Percentiles rank a stretch among this genome's conserved stretches.
phyloP scores from a whole-genome alignment of 92 coral and sea anemone genomes.

The Heliopora coerulea region DNA sequence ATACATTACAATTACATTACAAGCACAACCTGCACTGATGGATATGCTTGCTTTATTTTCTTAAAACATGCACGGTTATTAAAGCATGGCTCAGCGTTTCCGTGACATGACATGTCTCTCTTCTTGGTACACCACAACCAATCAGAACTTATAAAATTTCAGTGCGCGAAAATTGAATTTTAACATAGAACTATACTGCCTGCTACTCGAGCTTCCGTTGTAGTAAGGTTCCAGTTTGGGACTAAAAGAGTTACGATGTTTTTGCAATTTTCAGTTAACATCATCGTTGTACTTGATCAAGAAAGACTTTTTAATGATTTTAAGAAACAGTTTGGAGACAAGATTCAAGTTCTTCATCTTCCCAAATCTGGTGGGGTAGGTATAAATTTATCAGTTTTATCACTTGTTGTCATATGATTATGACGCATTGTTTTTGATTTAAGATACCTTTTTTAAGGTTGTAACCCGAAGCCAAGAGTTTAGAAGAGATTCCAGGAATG shows the following conservation, averaged over 20 bases:
- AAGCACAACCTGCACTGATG: too few species aligned
- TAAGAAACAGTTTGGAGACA: conserved; percentile 83
- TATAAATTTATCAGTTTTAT: not conserved
- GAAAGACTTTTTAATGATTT: conserved; percentile 94
- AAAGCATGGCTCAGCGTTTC: too few species aligned
- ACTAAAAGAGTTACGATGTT: not conserved
- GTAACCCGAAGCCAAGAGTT: conserved; percentile 83
- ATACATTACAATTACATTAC: too few species aligned
- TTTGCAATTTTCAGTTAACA: conserved; percentile 61
- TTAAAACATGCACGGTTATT: too few species aligned
- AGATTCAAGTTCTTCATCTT: conserved; percentile 85
- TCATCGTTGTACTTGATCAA: conserved; percentile 95
- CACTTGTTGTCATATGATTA: not conserved
- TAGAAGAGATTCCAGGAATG: conserved; percentile 73
- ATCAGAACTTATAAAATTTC: too few species aligned
- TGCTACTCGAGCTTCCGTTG: too few species aligned
- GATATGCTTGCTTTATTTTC: too few species aligned
- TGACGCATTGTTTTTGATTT: not conserved
- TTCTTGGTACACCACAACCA: too few species aligned
- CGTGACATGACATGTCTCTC: too few species aligned
- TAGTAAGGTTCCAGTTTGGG: too few species aligned
- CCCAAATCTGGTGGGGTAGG: conserved; percentile 99
- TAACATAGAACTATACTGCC: too few species aligned
- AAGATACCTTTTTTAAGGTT: conserved; percentile 48
- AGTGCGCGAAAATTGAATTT: too few species aligned